These are phyloP conservation scores for Lithophane leautieri DNA, from an alignment of 2,888 invertebrate genomes.

Conservation along the genomic window DNA sequence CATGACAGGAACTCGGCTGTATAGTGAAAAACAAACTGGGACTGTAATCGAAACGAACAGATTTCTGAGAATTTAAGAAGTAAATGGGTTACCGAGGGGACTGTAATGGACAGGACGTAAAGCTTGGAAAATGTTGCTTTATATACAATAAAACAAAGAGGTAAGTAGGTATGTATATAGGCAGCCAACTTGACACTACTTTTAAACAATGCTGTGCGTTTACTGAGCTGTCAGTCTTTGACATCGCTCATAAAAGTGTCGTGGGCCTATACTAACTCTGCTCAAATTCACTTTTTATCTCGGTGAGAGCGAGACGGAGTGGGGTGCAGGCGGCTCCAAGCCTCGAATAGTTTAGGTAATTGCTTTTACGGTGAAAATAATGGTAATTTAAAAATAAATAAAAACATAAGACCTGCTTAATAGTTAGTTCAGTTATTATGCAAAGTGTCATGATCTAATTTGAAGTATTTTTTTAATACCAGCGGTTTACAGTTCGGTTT, in stretches of 20 bases:
- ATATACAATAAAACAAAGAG: not conserved
- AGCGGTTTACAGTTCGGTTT: no score
- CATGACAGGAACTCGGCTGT: conserved; percentile 19
- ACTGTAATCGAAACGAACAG: conserved; percentile 36
- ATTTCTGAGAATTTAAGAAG: conserved; percentile 46
- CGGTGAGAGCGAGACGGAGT: no score
- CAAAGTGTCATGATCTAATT: no score
- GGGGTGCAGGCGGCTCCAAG: no score
- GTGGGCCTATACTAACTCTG: no score
- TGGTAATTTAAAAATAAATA: no score
- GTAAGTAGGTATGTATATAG: not conserved
- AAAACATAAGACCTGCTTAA: no score
- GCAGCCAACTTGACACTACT: not conserved
- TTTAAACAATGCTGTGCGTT: not conserved
- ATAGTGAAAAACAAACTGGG: conserved; percentile 35
- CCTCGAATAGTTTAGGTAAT: no score
- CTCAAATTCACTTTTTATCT: no score
- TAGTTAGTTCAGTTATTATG: no score
- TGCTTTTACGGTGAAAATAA: no score
- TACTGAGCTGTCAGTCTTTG: not conserved
- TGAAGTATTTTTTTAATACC: no score
- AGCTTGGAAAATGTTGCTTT: not conserved
- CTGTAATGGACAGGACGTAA: conserved; percentile 48
- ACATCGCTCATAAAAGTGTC: not conserved
- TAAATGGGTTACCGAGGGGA: conserved; percentile 40